Percentiles rank a stretch among this genome's conserved stretches.
Evolutionary conservation across 2,113 vertebrate species (phyloP).

Genomic region (Microcebus ravelobensis): DNA sequence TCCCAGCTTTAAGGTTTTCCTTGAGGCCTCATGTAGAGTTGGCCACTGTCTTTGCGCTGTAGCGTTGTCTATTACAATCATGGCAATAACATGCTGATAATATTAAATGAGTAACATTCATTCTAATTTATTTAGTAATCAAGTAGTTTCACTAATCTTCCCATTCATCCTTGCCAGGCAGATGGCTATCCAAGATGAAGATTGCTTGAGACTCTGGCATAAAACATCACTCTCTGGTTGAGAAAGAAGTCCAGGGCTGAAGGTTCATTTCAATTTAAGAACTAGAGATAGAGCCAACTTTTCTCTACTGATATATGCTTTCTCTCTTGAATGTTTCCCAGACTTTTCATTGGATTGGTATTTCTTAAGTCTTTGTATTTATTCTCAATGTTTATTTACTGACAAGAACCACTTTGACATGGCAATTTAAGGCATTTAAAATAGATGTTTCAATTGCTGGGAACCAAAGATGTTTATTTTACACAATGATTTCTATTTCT

Average conservation of each 20-base stretch:
- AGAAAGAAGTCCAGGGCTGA: neutral
- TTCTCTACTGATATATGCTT: neutral
- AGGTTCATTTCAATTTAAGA: neutral
- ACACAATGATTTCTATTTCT: slow-evolving; percentile 37
- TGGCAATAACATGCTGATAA: neutral
- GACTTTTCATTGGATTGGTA: neutral
- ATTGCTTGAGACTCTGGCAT: neutral
- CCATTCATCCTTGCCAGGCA: neutral
- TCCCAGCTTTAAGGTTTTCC: neutral
- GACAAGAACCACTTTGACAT: slow-evolving; percentile 26
- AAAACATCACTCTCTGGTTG: neutral
- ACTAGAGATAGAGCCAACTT: neutral
- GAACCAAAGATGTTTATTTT: slow-evolving; percentile 23
- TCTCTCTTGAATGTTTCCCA: neutral
- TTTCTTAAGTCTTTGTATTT: neutral
- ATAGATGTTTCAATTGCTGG: neutral
- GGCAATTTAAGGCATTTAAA: neutral
- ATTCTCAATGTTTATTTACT: slow-evolving; percentile 29
- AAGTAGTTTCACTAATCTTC: neutral
- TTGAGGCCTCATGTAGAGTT: neutral
- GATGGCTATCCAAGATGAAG: neutral
- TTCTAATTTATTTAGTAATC: slow-evolving; percentile 9
- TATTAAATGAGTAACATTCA: neutral
- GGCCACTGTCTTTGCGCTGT: neutral
- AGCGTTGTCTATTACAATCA: neutral